Conservation (phyloP, 2,888 invertebrate species). For the Mycogona germanica region DNA sequence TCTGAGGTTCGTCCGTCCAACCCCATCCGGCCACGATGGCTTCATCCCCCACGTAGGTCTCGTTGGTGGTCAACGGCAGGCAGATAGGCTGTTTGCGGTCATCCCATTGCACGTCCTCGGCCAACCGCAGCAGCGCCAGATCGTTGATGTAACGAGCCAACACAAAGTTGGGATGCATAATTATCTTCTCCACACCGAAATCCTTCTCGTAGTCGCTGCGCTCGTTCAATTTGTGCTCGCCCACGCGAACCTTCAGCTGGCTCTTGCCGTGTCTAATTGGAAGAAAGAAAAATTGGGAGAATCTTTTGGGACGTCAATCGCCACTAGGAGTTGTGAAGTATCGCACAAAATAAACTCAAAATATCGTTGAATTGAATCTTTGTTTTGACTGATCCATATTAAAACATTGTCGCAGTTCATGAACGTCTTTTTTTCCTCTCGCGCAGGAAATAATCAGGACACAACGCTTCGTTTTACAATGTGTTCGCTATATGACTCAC, state of each 20-base stretch:
- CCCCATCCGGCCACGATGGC: constrained; percentile 79
- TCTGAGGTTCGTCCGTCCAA: constrained; percentile 56
- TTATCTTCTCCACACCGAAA: constrained; percentile 40
- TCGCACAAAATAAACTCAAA: no score
- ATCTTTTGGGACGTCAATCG: background rate
- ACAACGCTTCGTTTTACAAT: no score
- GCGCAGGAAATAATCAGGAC: background rate
- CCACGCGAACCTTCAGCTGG: constrained; percentile 14
- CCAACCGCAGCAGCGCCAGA: constrained; percentile 59
- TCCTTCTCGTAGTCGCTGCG: constrained; percentile 34
- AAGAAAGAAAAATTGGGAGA: background rate
- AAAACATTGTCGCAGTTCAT: background rate
- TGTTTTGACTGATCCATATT: no score
- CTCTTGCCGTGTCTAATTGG: constrained; percentile 5
- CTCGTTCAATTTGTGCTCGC: constrained; percentile 16
- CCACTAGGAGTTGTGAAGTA: background rate
- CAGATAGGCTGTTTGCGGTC: constrained; percentile 64
- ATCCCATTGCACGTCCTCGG: constrained; percentile 49
- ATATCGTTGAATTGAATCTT: no score
- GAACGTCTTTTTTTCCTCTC: background rate
- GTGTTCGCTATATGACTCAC: no score
- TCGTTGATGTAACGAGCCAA: constrained; percentile 45
- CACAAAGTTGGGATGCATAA: constrained; percentile 63
- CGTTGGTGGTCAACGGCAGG: constrained; percentile 44
- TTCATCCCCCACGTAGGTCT: constrained; percentile 42